Conservation (phyloP, 2,113 vertebrate genomes). For the Pachypanchax playfairii region DNA sequence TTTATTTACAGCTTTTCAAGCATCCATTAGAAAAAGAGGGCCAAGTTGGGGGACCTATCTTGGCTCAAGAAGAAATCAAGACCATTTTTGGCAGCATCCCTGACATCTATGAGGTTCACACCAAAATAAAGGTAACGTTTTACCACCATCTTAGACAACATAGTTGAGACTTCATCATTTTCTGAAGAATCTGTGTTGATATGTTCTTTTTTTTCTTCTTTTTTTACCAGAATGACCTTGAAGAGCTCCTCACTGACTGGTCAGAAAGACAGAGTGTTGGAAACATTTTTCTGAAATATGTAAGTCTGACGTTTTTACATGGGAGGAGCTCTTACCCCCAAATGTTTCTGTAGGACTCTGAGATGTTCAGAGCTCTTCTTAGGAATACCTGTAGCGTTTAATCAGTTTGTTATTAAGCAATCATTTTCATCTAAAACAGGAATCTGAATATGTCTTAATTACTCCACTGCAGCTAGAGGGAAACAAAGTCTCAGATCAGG, state of each 20-base stretch:
- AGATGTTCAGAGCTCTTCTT: not conserved
- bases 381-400: no score
- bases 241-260: conserved; percentile 94
- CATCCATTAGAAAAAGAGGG: conserved; percentile 92
- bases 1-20: conserved; percentile 87
- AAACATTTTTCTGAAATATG: conserved; percentile 94
- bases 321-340: not conserved
- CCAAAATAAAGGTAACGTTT: conserved; percentile 88
- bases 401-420: no score
- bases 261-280: conserved; percentile 92
- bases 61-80: conserved; percentile 96
- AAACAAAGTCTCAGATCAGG: no score
- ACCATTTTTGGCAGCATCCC: conserved; percentile 98
- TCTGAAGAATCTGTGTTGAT: conserved; percentile 5
- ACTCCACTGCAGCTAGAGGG: no score
- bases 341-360: not conserved
- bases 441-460: no score
- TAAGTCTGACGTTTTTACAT: conserved; percentile 71
- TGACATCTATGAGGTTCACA: conserved; percentile 96
- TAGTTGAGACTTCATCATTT: not conserved
- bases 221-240: conserved; percentile 90
- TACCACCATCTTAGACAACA: not conserved
- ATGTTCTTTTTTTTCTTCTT: not conserved
- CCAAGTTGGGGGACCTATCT: conserved; percentile 94
- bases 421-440: no score